A percentile compares a stretch with the other conserved stretches of the same genome.
These are phyloP conservation scores for Kryptolebias ocellatus DNA, from an alignment of 2,797 vertebrate species.

Conservation along the genomic window DNA sequence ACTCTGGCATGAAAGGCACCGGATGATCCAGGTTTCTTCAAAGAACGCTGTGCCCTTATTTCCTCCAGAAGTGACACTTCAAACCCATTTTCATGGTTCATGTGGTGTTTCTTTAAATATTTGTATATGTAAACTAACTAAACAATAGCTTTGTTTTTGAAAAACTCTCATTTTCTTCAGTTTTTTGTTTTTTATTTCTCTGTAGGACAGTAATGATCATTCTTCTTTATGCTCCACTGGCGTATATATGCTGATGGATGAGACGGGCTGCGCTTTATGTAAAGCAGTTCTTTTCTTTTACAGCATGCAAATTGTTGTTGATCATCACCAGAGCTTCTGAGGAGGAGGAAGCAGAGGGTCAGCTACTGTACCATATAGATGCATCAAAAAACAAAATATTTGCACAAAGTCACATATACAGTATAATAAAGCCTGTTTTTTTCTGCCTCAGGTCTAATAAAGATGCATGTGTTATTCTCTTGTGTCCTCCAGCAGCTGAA, in stretches of 20 bases:
- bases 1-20: too few species aligned
- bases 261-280: conserved; percentile 20
- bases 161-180: not conserved
- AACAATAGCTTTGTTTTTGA: too few species aligned
- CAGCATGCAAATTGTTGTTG: conserved; percentile 15
- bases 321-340: conserved; percentile 15
- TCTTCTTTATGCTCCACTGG: conserved; percentile 4
- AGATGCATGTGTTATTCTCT: conserved; percentile 42
- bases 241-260: conserved; percentile 46
- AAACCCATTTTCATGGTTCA: too few species aligned
- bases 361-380: not conserved
- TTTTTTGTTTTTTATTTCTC: conserved; percentile 2
- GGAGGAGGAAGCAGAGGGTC: not conserved
- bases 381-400: conserved; percentile 9
- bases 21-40: too few species aligned
- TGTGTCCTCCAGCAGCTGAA: conserved; percentile 21
- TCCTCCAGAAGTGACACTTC: too few species aligned
- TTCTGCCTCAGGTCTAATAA: conserved; percentile 42
- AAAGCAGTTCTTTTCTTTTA: conserved; percentile 21
- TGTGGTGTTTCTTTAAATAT: not conserved
- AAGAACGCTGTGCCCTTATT: too few species aligned
- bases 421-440: conserved; percentile 15
- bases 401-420: conserved; percentile 7
- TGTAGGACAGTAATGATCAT: conserved; percentile 7
- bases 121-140: not conserved